Evolutionary conservation across 2,797 vertebrate species (phyloP), one percentile per base, ranked within the genome.

Genomic region (Acanthiza pusilla): DNA sequence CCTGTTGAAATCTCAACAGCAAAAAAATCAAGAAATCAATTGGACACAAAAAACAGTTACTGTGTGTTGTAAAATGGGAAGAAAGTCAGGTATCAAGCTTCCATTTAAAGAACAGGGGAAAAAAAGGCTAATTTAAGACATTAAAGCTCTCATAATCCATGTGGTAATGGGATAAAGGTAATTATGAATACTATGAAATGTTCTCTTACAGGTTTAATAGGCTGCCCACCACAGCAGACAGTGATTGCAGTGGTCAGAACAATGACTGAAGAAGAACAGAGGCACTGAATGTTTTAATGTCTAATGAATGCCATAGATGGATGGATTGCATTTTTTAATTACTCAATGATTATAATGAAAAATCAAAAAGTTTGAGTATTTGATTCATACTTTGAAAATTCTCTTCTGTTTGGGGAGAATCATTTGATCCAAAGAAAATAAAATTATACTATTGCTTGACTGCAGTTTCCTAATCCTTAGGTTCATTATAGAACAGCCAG

Each of bases 111-210:
- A 60, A 32, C 1, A 42, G 11, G 7, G 57, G 29, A 10, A 5
- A 26, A 18, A n/a, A 16, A 4, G 0, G 1, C 4, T 53, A 38
- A 22, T 0, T 38, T 51, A 32, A 62, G 25, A 48, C 8, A 51
- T 15, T 26, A 60, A 81, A 79, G 36, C 5, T 50, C 16, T 50
- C 27, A 30, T 34, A 50, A 42, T 43, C 26, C 13, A 72, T 4
- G 15, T 34, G 10, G 18, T 5, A 76, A 58, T 26, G 23, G 40
- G 25, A 45, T 20, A 66, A 73, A 88, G 11, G 38, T 62, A 13
- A 63, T 63, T 8, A 7, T 63, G 26, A 66, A 38, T 34, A 60
- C 1, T 36, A 30, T 11, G 18, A 16, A 65, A 36, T 21, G 40
- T 4, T 57, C 8, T 58, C 58, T 54, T 54, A 34, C 14, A 66